These are phyloP conservation scores for Caenorhabditis uteleia DNA, from an alignment of 2,888 invertebrate species.

Conservation along the genomic window DNA sequence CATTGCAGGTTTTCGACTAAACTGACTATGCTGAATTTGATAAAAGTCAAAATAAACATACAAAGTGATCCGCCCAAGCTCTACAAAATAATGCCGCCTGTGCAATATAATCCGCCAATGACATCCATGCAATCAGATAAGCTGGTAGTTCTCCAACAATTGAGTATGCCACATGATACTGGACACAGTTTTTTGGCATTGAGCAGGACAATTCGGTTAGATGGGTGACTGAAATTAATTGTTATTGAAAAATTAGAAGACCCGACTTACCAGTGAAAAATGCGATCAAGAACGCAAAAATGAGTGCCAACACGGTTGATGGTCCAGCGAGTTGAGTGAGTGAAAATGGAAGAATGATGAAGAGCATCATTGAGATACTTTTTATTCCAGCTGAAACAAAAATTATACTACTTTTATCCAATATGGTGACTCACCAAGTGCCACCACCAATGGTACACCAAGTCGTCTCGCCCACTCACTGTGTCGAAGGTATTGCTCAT, in stretches of 20 bases:
- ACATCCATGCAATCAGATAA: slow-evolving; percentile 43
- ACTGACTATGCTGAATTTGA: background rate
- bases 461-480: slow-evolving; percentile 46
- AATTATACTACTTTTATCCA: background rate
- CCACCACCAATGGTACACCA: slow-evolving; percentile 41
- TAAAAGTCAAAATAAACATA: slow-evolving; percentile 12
- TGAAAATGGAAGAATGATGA: slow-evolving; percentile 35
- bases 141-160: slow-evolving; percentile 45
- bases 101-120: slow-evolving; percentile 32
- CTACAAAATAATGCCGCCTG: slow-evolving; percentile 35
- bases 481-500: slow-evolving; percentile 46
- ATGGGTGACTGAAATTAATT: slow-evolving; percentile 39
- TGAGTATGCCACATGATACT: slow-evolving; percentile 47
- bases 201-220: slow-evolving; percentile 42
- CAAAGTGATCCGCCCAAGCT: slow-evolving; percentile 47
- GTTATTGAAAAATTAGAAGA: background rate
- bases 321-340: slow-evolving; percentile 47
- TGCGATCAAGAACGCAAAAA: slow-evolving; percentile 43
- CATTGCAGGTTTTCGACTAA: too few relatives aligned
- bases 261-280: slow-evolving; percentile 31
- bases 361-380: slow-evolving; percentile 36
- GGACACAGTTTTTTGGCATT: slow-evolving; percentile 51
- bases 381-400: slow-evolving; percentile 34
- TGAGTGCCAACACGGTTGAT: slow-evolving; percentile 41
- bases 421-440: slow-evolving; percentile 13